Evolutionary conservation across 2,113 vertebrate genomes (phyloP), one percentile per base, ranked within the genome.

Genomic region (Carassius gibelio): DNA sequence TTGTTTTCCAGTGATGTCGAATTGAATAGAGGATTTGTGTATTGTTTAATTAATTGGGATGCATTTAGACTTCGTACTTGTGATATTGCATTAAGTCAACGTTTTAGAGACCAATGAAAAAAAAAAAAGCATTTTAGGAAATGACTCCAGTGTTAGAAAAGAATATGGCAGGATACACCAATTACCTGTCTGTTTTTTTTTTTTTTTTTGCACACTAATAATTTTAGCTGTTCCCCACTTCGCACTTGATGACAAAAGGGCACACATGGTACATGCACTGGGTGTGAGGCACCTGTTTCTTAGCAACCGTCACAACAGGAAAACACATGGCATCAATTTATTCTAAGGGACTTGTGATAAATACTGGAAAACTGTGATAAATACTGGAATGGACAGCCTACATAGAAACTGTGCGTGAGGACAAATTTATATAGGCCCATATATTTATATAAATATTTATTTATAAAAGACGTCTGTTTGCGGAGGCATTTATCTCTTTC

Each of bases 221-320:
- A 38, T 74, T 88, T 85, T 88, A 79, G 55, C 82, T 55, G 48
- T 81, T 85, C 88, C 84, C 59, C 82, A 81, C 42, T 76, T 71
- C 61, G 86, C 84, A 84, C 90, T 87, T 85, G 83, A 86, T 90
- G 90, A 93, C 94, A 94, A 94, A 94, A 91, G 92, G 90, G 87
- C 92, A 87, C 91, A 89, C 90, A 88, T 93, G 92, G 92, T 94
- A 94, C 94, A 92, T 93, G 93, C 88, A 90, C 91, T 64, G 81
- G 92, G 92, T 90, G 92, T 90, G 93, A 93, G 91, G 94, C 94
- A 93, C 90, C 86, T 92, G 94, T 95, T 93, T 89, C 94, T 94
- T 94, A 95, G 94, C 94, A 95, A 95, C 94, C 85, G 86, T 74
- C 91, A 93, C 92, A 94, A 94, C 94, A 94, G 88, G 91, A 90